phyloP scores from a whole-genome alignment of 2,113 vertebrate genomes.

The Cyphomyrus discorhynchus region DNA sequence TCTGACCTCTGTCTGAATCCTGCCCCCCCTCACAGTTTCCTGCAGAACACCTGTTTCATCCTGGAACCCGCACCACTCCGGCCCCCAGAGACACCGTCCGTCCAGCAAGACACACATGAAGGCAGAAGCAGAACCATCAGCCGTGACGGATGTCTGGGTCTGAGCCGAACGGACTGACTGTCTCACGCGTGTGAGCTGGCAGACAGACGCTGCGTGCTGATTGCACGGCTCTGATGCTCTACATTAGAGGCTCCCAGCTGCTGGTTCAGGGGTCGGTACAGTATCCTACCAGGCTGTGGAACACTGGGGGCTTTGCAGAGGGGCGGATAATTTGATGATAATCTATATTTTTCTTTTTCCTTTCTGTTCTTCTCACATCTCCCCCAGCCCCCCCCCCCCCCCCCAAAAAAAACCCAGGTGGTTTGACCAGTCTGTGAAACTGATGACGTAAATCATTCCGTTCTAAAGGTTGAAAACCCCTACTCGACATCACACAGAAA shows the following conservation, averaged over 20 bases:
- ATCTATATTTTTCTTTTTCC: neutral
- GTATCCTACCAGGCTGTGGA: neutral
- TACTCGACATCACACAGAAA: neutral
- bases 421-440: neutral
- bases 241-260: neutral
- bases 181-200: neutral
- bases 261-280: neutral
- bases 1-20: neutral
- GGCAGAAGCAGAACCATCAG: neutral
- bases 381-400: too few species aligned
- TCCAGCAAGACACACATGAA: neutral
- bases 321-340: neutral
- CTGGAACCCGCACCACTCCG: neutral
- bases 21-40: neutral
- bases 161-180: neutral
- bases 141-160: neutral
- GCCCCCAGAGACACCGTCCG: neutral
- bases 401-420: neutral
- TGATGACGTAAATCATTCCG: neutral
- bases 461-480: neutral
- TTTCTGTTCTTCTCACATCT: neutral
- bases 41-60: neutral
- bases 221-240: neutral
- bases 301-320: neutral
- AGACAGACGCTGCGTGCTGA: neutral